Conservation (phyloP, 2,888 invertebrate species). For the Deroplatys truncata region DNA sequence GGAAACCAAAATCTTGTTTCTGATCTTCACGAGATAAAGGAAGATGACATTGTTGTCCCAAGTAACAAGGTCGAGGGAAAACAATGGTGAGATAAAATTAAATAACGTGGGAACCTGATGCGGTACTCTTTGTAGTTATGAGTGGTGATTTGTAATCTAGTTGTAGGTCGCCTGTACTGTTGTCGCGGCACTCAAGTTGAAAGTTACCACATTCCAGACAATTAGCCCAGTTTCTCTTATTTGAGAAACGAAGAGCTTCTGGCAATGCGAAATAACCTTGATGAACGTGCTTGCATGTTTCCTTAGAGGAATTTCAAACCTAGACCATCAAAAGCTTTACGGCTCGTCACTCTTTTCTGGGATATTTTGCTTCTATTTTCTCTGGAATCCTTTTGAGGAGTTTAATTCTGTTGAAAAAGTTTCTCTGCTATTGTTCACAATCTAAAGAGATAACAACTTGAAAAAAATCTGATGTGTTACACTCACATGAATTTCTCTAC, state of each 20-base stretch:
- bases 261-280: not conserved
- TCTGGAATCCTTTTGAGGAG: too few relatives aligned
- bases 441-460: too few relatives aligned
- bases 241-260: not conserved
- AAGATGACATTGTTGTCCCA: not conserved
- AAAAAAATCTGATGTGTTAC: too few relatives aligned
- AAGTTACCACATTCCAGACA: not conserved
- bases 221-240: not conserved
- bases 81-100: not conserved
- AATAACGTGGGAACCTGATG: not conserved
- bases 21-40: not conserved
- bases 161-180: not conserved
- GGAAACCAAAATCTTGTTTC: not conserved
- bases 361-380: too few relatives aligned
- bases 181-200: not conserved
- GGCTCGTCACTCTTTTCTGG: too few relatives aligned
- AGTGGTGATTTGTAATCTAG: not conserved
- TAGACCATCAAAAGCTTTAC: too few relatives aligned
- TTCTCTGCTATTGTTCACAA: too few relatives aligned
- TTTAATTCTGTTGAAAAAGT: too few relatives aligned
- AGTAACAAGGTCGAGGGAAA: not conserved
- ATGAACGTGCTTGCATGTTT: not conserved
- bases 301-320: not conserved
- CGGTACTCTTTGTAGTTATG: not conserved
- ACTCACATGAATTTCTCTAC: too few relatives aligned